A percentile compares a stretch with the other conserved stretches of the same genome.
Conservation (phyloP, 64 coral and sea anemone species). For the Porites lutea region DNA sequence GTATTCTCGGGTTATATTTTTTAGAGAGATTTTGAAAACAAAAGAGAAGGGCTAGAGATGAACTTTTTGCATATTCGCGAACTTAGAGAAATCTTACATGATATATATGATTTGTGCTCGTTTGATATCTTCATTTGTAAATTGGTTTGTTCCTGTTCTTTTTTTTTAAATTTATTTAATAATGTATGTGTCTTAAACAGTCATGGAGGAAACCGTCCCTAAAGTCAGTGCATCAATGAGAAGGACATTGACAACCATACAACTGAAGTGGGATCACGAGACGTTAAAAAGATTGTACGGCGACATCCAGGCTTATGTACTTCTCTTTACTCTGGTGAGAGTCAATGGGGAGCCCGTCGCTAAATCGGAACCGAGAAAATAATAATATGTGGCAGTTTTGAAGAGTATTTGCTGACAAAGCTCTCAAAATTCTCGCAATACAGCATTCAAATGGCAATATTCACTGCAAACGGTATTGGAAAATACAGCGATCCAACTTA, state of each 20-base stretch:
- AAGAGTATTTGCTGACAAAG: neutral
- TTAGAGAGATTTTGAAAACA: no score
- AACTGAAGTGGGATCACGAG: neutral
- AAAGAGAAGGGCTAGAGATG: no score
- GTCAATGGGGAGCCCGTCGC: neutral
- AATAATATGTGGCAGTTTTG: neutral
- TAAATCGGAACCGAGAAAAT: neutral
- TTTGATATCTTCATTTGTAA: no score
- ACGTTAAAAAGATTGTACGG: neutral
- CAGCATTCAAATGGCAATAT: neutral
- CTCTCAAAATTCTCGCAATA: neutral
- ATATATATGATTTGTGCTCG: no score
- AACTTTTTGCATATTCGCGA: no score
- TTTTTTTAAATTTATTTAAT: neutral
- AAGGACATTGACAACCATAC: neutral
- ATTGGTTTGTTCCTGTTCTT: no score
- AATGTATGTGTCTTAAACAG: neutral
- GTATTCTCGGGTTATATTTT: no score
- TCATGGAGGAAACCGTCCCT: neutral
- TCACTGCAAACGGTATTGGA: neutral
- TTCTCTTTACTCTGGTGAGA: neutral
- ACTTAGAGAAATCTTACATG: no score
- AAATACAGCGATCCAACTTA: conserved; percentile 1
- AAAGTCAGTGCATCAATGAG: conserved; percentile 15
- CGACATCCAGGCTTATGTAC: neutral